Evolutionary conservation across 2,888 invertebrate species (phyloP), one percentile per base, ranked within the genome.

Genomic region (Apamea crenata): DNA sequence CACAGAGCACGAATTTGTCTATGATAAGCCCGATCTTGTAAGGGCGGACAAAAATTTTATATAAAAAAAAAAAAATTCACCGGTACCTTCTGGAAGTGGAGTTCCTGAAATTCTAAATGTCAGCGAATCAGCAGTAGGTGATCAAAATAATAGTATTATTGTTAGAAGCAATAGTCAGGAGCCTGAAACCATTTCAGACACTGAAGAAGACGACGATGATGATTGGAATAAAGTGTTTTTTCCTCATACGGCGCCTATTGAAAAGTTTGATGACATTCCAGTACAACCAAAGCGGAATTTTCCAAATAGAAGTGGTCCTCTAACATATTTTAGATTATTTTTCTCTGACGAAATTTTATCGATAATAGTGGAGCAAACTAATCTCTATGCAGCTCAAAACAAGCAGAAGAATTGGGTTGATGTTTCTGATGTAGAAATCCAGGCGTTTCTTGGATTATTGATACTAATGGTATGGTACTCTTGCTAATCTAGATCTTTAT

Each of bases 311-410:
- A 36, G 36, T 36, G 36, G 36, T 36, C 3, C 36, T 36, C 36
- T 36, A 3, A 36, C 36, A 36, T 36, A 81, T 77, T 81, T 84
- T 73, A 78, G 71, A 70, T 61, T 70, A 74, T 81, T 81, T 84
- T 84, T 84, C 77, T 67, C 78, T 77, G 82, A 84, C 44, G 78
- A 80, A 75, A 71, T 82, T 67, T 67, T 82, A 66, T 63, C 68
- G 53, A 77, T 78, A 72, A 82, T 85, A 74, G 77, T 82, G 56
- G 80, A 82, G 67, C 85, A 85, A 74, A 85, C 82, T n/a, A 85
- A 84, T 76, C 56, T 78, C 18, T 82, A 84, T 77, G 84, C 82
- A 76, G 36, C 36, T 36, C 36, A 36, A 36, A 81, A 82, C 53
- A 77, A 77, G 74, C 78, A 74, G 68, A 71, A 74, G 68, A 71